Evolutionary conservation across 2,113 vertebrate genomes (phyloP).

Genomic region (Heteronetta atricapilla): DNA sequence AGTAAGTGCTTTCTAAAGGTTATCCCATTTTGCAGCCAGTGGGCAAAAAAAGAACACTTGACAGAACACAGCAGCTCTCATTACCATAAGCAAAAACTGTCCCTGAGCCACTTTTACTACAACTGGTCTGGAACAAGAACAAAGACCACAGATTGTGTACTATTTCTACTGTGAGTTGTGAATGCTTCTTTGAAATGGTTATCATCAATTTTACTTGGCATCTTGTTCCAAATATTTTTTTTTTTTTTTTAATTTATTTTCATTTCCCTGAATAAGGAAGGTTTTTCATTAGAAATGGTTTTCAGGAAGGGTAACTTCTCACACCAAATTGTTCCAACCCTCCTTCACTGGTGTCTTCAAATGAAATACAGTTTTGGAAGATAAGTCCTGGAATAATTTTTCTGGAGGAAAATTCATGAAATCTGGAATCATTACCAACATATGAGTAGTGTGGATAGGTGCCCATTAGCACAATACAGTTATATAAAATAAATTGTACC

Average conservation of each 20-base stretch:
- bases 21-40: neutral
- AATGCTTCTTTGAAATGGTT: neutral
- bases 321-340: neutral
- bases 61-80: neutral
- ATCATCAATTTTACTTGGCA: neutral
- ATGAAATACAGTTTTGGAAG: neutral
- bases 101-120: neutral
- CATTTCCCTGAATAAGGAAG: neutral
- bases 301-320: neutral
- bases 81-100: neutral
- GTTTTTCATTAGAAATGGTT: neutral
- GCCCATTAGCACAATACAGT: neutral
- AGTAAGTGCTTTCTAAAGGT: neutral
- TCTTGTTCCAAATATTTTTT: neutral
- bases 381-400: neutral
- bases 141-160: fast-evolving
- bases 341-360: neutral
- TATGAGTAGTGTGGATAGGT: neutral
- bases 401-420: neutral
- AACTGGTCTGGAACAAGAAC: neutral
- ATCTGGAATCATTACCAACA: neutral
- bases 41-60: neutral
- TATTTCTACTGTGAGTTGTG: neutral
- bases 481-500: neutral
- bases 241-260: no score